phyloP scores from a whole-genome alignment of 2,113 vertebrate genomes.

The Pseudorasbora parva region DNA sequence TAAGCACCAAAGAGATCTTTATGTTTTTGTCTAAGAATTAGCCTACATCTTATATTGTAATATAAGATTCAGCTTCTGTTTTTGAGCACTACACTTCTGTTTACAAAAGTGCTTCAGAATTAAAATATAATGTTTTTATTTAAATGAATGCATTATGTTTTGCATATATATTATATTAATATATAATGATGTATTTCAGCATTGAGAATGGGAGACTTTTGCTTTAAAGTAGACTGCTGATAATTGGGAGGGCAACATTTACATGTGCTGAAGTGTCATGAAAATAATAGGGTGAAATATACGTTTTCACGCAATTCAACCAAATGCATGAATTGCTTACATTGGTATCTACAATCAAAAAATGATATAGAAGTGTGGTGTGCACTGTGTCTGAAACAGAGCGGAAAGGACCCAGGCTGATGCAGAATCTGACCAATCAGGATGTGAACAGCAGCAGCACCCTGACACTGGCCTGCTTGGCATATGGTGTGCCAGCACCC shows the following conservation, averaged over 20 bases:
- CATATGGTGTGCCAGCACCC: slow-evolving; percentile 78
- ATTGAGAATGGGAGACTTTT: background rate
- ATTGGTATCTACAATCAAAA: background rate
- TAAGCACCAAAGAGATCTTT: background rate
- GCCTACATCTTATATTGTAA: background rate
- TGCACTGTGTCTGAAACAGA: slow-evolving; percentile 63
- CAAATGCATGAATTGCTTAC: background rate
- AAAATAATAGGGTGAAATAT: background rate
- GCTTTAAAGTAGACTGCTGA: background rate
- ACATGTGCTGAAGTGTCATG: background rate
- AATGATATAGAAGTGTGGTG: background rate
- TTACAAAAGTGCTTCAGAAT: too few species aligned
- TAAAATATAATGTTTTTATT: too few species aligned
- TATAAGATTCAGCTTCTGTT: background rate
- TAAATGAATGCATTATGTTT: background rate
- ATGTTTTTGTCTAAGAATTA: background rate
- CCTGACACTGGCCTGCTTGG: slow-evolving; percentile 80
- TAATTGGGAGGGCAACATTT: background rate
- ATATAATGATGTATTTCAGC: background rate
- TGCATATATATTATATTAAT: background rate
- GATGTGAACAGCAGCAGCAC: slow-evolving; percentile 89
- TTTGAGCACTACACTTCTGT: too few species aligned
- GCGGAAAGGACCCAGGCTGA: slow-evolving; percentile 75
- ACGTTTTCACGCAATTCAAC: background rate
- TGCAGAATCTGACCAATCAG: slow-evolving; percentile 84